Percentiles rank a stretch among this genome's conserved stretches.
These are phyloP conservation scores for Neostethus bicornis DNA, from an alignment of 2,797 vertebrate species.

Conservation along the genomic window DNA sequence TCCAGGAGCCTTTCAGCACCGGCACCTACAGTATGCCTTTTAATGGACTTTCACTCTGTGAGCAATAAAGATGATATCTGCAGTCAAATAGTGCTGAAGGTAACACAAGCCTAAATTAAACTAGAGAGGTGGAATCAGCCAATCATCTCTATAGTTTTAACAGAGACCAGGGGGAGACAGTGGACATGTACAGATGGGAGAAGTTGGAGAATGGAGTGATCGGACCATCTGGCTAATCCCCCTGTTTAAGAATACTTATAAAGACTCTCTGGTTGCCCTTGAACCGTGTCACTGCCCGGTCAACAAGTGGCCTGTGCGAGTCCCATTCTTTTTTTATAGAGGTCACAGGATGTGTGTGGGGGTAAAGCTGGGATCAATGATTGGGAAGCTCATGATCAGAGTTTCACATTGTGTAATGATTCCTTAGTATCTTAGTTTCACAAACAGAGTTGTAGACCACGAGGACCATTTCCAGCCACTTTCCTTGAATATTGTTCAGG, in stretches of 20 bases:
- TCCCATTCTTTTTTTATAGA: constrained; percentile 2
- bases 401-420: too few species aligned
- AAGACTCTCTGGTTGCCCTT: constrained; percentile 49
- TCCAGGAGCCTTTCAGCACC: constrained; percentile 62
- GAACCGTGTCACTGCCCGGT: constrained; percentile 58
- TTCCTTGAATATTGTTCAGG: too few species aligned
- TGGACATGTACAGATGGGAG: constrained; percentile 62
- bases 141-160: constrained; percentile 60
- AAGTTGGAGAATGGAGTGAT: constrained; percentile 60
- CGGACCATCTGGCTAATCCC: constrained; percentile 74
- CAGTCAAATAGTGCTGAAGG: constrained; percentile 62
- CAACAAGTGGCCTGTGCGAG: constrained; percentile 58
- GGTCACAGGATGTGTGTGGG: constrained; percentile 11
- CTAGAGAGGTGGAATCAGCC: constrained; percentile 42
- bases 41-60: constrained; percentile 67
- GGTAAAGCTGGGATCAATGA: constrained; percentile 31
- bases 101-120: constrained; percentile 67
- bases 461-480: too few species aligned
- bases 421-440: too few species aligned
- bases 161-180: constrained; percentile 43
- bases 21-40: constrained; percentile 62
- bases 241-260: constrained; percentile 68
- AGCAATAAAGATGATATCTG: constrained; percentile 78
- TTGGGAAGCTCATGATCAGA: too few species aligned
- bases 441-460: too few species aligned